A percentile compares a stretch with the other conserved stretches of the same genome.
Evolutionary conservation across 2,113 vertebrate genomes (phyloP).

Genomic region (Phasianus colchicus): DNA sequence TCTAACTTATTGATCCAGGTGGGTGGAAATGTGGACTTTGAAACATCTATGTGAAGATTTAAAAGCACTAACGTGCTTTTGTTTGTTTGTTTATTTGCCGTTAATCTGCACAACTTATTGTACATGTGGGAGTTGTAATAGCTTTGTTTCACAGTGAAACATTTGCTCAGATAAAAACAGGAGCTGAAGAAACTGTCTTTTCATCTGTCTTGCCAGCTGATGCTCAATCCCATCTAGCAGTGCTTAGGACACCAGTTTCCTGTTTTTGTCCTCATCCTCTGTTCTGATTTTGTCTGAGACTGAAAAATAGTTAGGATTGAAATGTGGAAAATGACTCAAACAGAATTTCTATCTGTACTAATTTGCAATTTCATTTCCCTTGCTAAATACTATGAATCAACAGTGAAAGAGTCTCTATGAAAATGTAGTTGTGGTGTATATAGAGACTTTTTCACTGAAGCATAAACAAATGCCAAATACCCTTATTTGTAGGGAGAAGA

Average conservation of each 20-base stretch:
- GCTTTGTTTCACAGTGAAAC: background rate
- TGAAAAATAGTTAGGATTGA: background rate
- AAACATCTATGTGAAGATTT: background rate
- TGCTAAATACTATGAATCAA: background rate
- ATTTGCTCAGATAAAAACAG: background rate
- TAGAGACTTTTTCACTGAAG: background rate
- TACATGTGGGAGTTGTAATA: background rate
- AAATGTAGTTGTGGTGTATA: background rate
- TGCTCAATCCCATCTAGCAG: background rate
- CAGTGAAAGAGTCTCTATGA: background rate
- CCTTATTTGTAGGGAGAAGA: background rate
- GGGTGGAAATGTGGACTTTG: background rate
- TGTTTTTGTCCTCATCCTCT: background rate
- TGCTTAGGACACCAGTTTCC: background rate
- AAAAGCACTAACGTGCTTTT: background rate
- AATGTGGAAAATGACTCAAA: rapidly evolving
- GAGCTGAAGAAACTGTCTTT: background rate
- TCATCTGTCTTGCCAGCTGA: background rate
- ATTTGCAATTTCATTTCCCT: background rate
- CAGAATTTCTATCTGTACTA: background rate
- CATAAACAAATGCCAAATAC: background rate
- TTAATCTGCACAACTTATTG: background rate
- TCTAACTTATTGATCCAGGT: too few species aligned
- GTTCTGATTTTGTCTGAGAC: background rate
- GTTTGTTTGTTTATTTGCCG: too few species aligned